Base-by-base conservation (phyloP, 2,113 vertebrate genomes). In the Dicerorhinus sumatrensis region DNA sequence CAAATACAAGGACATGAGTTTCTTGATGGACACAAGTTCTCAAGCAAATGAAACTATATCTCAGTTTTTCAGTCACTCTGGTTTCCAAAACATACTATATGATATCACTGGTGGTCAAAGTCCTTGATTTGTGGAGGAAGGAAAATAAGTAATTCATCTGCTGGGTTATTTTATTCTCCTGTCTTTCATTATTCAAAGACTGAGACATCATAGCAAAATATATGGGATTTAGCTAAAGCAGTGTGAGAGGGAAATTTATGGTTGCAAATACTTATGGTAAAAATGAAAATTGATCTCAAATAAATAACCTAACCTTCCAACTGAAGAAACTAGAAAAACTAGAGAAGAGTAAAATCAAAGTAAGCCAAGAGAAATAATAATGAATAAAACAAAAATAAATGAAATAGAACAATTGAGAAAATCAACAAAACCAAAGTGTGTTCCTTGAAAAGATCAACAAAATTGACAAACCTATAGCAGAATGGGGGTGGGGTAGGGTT, bases 401-500 rank as follows among this genome's bases (percentile, higher is more conserved):
- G 51, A 54, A 54, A 54, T 16, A 54, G 51, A 16, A 54, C 13
- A 54, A 54, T 54, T 54, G 14, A 54, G 51, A 54, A 54, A 54
- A 54, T 54, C 51, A 54, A 54, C 51, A 54, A 54, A 51, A 54
- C 13, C 51, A 54, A 54, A 54, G 13, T 54, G 13, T 13, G 14
- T 54, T 54, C 51, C 16, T 16, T 54, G 51, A 54, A 54, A 54
- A 54, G 51, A 54, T 54, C 51, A 54, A 54, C 51, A 54, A 54
- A 54, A 54, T 54, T 54, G 51, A 14, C 51, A 54, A 54, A 54
- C 12, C 8, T 36, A 7, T 80, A 58, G 48, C n/a, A 58, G n/a
- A 16, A 39, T 9, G 8, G 77, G 4, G 54, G 36, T 0, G 21
- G 20, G 3, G 21, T 0, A 51, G 51, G 21, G 23, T 1, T 9